Percentiles rank a stretch among this genome's conserved stretches.
These are phyloP conservation scores for Lithophane semibrunnea DNA, from an alignment of 2,888 invertebrate species.

Conservation along the genomic window DNA sequence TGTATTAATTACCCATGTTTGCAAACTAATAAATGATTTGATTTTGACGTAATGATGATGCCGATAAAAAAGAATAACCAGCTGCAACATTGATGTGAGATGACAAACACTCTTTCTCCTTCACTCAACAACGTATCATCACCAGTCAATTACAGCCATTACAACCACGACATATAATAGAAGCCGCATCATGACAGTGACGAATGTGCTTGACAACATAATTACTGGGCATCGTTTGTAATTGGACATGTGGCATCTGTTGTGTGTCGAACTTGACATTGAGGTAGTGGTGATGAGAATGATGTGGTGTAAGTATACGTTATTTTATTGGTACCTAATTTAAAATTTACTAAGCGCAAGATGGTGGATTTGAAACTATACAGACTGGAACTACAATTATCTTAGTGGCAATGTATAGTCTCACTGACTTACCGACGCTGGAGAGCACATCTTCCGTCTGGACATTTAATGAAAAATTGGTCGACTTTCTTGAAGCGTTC, in stretches of 20 bases:
- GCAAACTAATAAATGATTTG: too few species aligned
- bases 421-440: background rate
- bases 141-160: constrained; percentile 33
- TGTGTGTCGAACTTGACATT: constrained; percentile 55
- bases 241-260: constrained; percentile 25
- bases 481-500: background rate
- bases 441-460: background rate
- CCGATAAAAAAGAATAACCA: background rate
- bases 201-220: constrained; percentile 50
- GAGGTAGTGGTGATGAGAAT: constrained; percentile 2
- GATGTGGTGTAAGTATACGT: background rate
- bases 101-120: constrained; percentile 34
- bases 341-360: background rate
- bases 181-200: constrained; percentile 27
- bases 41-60: background rate
- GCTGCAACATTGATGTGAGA: constrained; percentile 4
- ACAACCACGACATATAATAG: constrained; percentile 13
- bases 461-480: background rate
- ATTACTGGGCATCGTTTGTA: constrained; percentile 44
- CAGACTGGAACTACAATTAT: background rate
- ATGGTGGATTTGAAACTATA: background rate
- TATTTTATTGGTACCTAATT: background rate
- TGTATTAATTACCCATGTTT: too few species aligned
- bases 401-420: background rate
- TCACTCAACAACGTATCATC: constrained; percentile 13